Conservation (phyloP, 2,888 invertebrate genomes). For the Acrobasis repandana region DNA sequence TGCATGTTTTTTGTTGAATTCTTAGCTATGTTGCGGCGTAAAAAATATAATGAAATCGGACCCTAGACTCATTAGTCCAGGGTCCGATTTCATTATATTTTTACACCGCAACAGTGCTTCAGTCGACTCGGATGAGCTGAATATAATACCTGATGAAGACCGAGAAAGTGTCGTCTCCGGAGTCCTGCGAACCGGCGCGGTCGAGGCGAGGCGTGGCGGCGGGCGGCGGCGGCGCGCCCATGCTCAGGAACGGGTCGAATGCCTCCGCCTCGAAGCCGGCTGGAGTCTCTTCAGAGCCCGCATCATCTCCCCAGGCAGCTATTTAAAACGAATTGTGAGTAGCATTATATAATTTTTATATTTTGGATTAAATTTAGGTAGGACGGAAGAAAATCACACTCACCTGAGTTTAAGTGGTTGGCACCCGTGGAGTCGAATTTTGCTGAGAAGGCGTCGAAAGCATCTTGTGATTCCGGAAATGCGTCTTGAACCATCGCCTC, state of each 20-base stretch:
- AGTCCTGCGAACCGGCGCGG: slow-evolving; percentile 87
- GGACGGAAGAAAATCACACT: slow-evolving; percentile 29
- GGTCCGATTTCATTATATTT: no score
- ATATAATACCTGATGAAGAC: slow-evolving; percentile 87
- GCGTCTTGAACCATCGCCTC: slow-evolving; percentile 59
- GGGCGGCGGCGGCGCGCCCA: slow-evolving; percentile 89
- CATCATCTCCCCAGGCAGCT: slow-evolving; percentile 71
- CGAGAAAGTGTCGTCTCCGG: slow-evolving; percentile 90
- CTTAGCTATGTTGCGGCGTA: no score
- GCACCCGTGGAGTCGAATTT: slow-evolving; percentile 90
- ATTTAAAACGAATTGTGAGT: no score
- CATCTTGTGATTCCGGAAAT: slow-evolving; percentile 67
- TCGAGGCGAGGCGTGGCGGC: slow-evolving; percentile 85
- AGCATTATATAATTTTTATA: no score
- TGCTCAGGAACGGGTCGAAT: slow-evolving; percentile 91
- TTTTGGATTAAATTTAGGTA: neutral
- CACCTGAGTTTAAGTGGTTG: slow-evolving; percentile 61
- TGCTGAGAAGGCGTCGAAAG: slow-evolving; percentile 94
- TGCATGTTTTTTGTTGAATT: no score
- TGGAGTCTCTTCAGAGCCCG: slow-evolving; percentile 53
- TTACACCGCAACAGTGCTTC: no score
- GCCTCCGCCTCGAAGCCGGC: slow-evolving; percentile 88
- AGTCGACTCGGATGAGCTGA: no score
- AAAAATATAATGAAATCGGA: no score
- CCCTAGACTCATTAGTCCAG: no score